phyloP scores from a whole-genome alignment of 1,140 invertebrate genomes.

The Dendrolimus punctatus region DNA sequence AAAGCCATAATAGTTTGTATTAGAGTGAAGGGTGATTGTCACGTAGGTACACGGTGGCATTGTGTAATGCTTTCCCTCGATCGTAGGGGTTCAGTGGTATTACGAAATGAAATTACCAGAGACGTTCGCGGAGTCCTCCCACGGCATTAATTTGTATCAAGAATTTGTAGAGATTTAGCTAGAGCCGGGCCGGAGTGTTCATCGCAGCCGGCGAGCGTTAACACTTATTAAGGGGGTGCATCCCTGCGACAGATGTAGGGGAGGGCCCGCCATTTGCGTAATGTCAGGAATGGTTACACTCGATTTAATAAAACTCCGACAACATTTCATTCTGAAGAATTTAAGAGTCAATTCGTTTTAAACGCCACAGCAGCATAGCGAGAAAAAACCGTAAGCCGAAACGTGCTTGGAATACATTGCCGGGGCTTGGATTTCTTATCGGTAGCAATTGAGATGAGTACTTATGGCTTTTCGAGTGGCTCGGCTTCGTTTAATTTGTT shows the following conservation, averaged over 20 bases:
- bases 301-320: slow-evolving; percentile 71
- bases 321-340: slow-evolving; percentile 69
- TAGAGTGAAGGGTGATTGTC: slow-evolving; percentile 14
- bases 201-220: slow-evolving; percentile 68
- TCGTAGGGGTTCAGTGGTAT: slow-evolving; percentile 33
- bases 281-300: slow-evolving; percentile 70
- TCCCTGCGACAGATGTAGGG: slow-evolving; percentile 69
- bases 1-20: slow-evolving; percentile 12
- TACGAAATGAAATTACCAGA: slow-evolving; percentile 63
- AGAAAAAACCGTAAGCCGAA: slow-evolving; percentile 65
- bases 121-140: slow-evolving; percentile 46
- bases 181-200: slow-evolving; percentile 56
- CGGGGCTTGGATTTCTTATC: slow-evolving; percentile 69
- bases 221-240: slow-evolving; percentile 71
- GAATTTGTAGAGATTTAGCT: slow-evolving; percentile 71
- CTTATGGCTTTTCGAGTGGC: slow-evolving; percentile 71
- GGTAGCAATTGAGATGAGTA: slow-evolving; percentile 71
- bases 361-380: slow-evolving; percentile 57
- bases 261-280: slow-evolving; percentile 68
- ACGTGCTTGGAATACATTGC: slow-evolving; percentile 67
- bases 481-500: slow-evolving; percentile 72
- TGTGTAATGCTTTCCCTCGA: slow-evolving; percentile 24
- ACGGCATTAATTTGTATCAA: slow-evolving; percentile 69
- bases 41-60: slow-evolving; percentile 9
- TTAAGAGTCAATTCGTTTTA: slow-evolving; percentile 70